Percentiles rank a stretch among this genome's conserved stretches.
Evolutionary conservation across 2,888 invertebrate species (phyloP).

Genomic region (Hipparchia sbordonii): DNA sequence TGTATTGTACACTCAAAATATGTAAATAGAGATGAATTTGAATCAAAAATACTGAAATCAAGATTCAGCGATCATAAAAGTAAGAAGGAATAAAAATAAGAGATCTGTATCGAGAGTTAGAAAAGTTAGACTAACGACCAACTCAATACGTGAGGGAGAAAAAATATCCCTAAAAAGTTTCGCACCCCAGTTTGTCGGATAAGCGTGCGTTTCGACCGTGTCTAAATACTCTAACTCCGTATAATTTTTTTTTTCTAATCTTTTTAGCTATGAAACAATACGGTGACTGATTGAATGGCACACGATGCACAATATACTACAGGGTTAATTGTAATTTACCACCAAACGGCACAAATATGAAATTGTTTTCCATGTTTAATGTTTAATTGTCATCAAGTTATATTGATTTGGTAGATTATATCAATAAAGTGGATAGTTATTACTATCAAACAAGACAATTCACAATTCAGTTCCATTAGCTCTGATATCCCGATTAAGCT

Average conservation of each 20-base stretch:
- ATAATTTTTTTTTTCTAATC: neutral
- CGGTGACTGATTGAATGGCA: too few relatives aligned
- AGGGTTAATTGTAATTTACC: too few relatives aligned
- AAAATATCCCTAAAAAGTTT: slow-evolving; percentile 33
- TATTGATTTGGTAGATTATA: too few relatives aligned
- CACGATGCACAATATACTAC: too few relatives aligned
- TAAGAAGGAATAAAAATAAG: slow-evolving; percentile 11
- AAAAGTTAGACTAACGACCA: slow-evolving; percentile 27
- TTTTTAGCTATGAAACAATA: too few relatives aligned
- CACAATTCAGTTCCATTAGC: slow-evolving; percentile 19
- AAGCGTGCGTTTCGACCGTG: neutral
- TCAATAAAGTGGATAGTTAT: neutral
- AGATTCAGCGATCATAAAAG: neutral
- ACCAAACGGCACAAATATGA: too few relatives aligned
- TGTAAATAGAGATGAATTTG: neutral
- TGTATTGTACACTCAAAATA: too few relatives aligned
- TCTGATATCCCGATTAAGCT: slow-evolving; percentile 22
- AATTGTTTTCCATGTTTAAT: too few relatives aligned
- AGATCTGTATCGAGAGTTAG: slow-evolving; percentile 22
- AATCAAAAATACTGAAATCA: neutral
- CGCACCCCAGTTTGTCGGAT: slow-evolving; percentile 20
- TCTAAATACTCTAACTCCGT: neutral
- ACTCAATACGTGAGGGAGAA: slow-evolving; percentile 27
- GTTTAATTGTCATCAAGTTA: neutral
- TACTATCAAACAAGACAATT: slow-evolving; percentile 6